Conservation (phyloP, 1,140 invertebrate species). For the Wasmannia auropunctata region DNA sequence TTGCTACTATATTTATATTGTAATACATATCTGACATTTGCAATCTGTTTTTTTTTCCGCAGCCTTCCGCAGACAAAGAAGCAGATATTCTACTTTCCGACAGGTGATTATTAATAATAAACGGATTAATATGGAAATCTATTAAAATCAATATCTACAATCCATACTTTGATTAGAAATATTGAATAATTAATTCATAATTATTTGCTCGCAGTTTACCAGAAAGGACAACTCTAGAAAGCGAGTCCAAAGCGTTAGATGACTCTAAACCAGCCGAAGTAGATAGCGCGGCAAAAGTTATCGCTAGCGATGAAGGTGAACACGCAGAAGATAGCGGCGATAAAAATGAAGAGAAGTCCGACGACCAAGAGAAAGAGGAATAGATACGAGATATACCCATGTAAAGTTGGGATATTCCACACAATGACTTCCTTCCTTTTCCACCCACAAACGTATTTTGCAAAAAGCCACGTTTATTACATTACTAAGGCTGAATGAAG, state of each 20-base stretch:
- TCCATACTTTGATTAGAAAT: not conserved
- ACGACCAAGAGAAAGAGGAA: conserved; percentile 83
- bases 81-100: conserved; percentile 75
- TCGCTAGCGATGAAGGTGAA: conserved; percentile 78
- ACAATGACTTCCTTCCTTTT: conserved; percentile 73
- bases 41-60: conserved; percentile 72
- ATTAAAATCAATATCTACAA: not conserved
- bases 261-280: conserved; percentile 74
- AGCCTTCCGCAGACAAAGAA: conserved; percentile 85
- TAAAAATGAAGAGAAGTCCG: conserved; percentile 82
- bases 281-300: conserved; percentile 79
- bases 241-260: conserved; percentile 70
- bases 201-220: conserved; percentile 66
- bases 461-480: conserved; percentile 72
- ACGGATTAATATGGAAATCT: not conserved
- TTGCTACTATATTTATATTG: conserved; percentile 61
- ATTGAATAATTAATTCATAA: conserved; percentile 10
- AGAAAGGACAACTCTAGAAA: conserved; percentile 72
- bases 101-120: conserved; percentile 74
- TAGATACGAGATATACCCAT: conserved; percentile 76
- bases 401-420: conserved; percentile 60
- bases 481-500: conserved; percentile 75
- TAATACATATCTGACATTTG: conserved; percentile 49
- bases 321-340: conserved; percentile 77
- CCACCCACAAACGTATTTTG: conserved; percentile 73